Percentiles rank a stretch among this genome's conserved stretches.
These are phyloP conservation scores for Aphidius ervi DNA, from an alignment of 1,140 invertebrate species.

Conservation along the genomic window DNA sequence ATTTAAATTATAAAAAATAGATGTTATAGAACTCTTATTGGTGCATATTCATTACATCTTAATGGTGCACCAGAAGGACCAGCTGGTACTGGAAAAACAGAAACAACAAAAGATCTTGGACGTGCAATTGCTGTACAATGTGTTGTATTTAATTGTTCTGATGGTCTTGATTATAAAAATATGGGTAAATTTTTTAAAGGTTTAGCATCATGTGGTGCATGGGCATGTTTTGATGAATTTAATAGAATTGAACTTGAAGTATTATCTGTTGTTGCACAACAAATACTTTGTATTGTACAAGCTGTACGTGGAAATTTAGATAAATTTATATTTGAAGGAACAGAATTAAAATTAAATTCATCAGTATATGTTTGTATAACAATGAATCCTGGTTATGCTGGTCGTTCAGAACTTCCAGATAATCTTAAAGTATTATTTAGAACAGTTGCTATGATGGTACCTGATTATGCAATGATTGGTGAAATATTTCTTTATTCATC, in stretches of 20 bases:
- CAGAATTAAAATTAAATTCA: slow-evolving; percentile 73
- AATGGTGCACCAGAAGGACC: slow-evolving; percentile 87
- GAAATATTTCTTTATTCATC: slow-evolving; percentile 89
- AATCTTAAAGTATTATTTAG: slow-evolving; percentile 88
- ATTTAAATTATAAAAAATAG: slow-evolving; percentile 34
- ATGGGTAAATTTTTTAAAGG: slow-evolving; percentile 92
- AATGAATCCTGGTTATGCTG: slow-evolving; percentile 91
- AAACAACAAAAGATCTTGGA: slow-evolving; percentile 85
- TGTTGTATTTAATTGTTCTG: slow-evolving; percentile 92
- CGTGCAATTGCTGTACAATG: slow-evolving; percentile 89
- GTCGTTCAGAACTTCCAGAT: slow-evolving; percentile 80
- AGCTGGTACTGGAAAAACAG: slow-evolving; percentile 85
- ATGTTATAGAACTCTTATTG: slow-evolving; percentile 84
- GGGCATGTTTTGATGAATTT: slow-evolving; percentile 95
- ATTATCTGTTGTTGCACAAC: slow-evolving; percentile 76
- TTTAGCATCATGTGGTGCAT: slow-evolving; percentile 81
- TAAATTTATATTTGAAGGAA: slow-evolving; percentile 81
- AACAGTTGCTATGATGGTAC: slow-evolving; percentile 94
- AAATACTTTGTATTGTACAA: slow-evolving; percentile 76
- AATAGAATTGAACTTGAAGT: slow-evolving; percentile 91
- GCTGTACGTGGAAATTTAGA: slow-evolving; percentile 69
- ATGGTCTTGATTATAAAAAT: slow-evolving; percentile 89
- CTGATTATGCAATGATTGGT: slow-evolving; percentile 86
- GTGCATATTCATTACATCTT: slow-evolving; percentile 81
- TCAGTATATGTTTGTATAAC: slow-evolving; percentile 88